Percentiles rank a stretch among this genome's conserved stretches.
Conservation (phyloP, 2,888 invertebrate species). For the Phengaris alcon region DNA sequence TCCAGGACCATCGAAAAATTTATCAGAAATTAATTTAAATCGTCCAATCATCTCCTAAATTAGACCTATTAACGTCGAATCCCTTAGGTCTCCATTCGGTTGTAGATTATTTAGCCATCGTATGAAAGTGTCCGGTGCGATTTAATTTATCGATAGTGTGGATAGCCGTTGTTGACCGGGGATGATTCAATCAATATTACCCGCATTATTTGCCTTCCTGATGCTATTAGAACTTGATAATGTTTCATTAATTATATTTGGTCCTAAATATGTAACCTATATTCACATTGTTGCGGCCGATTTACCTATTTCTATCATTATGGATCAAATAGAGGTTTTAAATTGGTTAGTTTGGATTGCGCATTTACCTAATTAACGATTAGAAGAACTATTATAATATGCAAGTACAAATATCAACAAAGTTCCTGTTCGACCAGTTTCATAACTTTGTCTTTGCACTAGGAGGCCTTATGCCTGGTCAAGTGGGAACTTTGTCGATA, state of each 20-base stretch:
- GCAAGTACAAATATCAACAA: no score
- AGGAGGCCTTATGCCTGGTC: no score
- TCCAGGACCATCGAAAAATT: neutral
- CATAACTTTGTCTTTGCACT: no score
- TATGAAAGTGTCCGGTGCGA: constrained; percentile 47
- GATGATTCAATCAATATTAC: constrained; percentile 30
- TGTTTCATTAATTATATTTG: constrained; percentile 48
- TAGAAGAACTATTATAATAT: neutral
- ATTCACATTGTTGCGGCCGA: constrained; percentile 19
- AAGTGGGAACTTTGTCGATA: no score
- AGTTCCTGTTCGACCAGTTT: no score
- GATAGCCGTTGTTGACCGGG: neutral
- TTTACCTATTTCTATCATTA: constrained; percentile 7
- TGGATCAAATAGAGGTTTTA: neutral
- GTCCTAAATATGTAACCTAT: constrained; percentile 18
- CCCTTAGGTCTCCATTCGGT: constrained; percentile 42
- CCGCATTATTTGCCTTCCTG: constrained; percentile 50
- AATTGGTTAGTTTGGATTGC: neutral
- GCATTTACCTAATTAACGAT: neutral
- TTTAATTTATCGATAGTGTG: constrained; percentile 26
- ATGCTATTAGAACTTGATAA: constrained; percentile 50
- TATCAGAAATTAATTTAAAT: constrained; percentile 33
- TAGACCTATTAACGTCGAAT: constrained; percentile 50
- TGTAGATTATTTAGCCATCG: constrained; percentile 64
- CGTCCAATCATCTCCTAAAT: constrained; percentile 45